Base-by-base conservation (phyloP, 2,113 vertebrate species). In the Rhegmatorhina hoffmannsi region DNA sequence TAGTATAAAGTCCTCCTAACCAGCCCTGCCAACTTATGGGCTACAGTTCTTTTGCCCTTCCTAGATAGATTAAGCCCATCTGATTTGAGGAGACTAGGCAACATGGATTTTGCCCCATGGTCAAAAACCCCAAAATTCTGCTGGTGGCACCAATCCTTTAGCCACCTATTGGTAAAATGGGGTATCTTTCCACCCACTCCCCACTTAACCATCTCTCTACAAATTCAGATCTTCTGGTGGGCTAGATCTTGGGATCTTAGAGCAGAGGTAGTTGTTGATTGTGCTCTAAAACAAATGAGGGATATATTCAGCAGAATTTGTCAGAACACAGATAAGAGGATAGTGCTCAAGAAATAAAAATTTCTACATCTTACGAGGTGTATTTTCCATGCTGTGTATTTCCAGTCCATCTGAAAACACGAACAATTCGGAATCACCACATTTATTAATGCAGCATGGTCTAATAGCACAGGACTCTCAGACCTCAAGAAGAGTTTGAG, bases 331-430 rank as follows among this genome's bases (percentile, higher is more conserved):
- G 16, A 16, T n/a, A 77, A 80, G 34, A 72, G 12, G 18, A 73
- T 5, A 36, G 31, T 47, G 11, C 17, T 80, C 52, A 40, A 40
- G 28, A 91, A 70, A 70, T 25, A 62, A 4, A 33, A 4, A 34
- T 36, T 85, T 68, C 31, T 62, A 29, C 0, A 0, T 23, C 59
- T 36, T 85, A 44, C 28, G 33, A 70, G 3, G 4, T 29, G 7
- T 28, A 10, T 79, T 91, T 89, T 82, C 38, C 36, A 26, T 4
- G 46, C 6, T 63, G 10, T n/a, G 3, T 53, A 76, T 53, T 91
- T 89, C 26, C 23, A 59, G 25, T 72, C 13, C 9, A 34, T 66
- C 17, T 69, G 5, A 66, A 91, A 87, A 11, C 46, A 6, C 33
- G 46, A 62, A 55, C 16, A 69, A 11, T 83, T 66, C n/a, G 76